These are phyloP conservation scores for Henricia sp. DNA, from an alignment of 53 echinoderm and acorn worm species.

Conservation along the genomic window DNA sequence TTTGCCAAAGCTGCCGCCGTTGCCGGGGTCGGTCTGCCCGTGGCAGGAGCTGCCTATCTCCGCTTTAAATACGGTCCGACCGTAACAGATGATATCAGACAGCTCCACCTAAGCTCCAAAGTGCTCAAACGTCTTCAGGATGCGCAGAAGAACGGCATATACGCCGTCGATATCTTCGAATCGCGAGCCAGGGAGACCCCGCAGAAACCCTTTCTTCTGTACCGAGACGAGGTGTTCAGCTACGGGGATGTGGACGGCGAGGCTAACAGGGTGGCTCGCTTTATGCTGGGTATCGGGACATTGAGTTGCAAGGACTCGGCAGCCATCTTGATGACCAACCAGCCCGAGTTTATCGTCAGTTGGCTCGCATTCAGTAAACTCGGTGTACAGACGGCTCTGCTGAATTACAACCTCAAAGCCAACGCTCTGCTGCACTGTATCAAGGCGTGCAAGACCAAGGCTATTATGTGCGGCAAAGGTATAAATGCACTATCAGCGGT, in stretches of 20 bases:
- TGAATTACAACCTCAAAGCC: conserved; percentile 77
- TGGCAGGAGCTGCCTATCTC: conserved; percentile 37
- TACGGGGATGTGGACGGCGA: conserved; percentile 64
- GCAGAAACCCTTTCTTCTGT: conserved; percentile 68
- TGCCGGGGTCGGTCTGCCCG: conserved; percentile 30
- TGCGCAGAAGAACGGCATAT: conserved; percentile 11
- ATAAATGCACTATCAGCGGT: not conserved
- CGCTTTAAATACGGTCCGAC: conserved; percentile 60
- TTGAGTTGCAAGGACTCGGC: conserved; percentile 60
- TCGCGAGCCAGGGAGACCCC: conserved; percentile 45
- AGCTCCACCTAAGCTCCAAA: conserved; percentile 6
- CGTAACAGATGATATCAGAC: conserved; percentile 5
- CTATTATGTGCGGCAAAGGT: conserved; percentile 78
- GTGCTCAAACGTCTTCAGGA: conserved; percentile 6
- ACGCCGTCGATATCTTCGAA: conserved; percentile 68
- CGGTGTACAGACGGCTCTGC: conserved; percentile 61
- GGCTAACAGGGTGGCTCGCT: conserved; percentile 69
- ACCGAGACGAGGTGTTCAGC: conserved; percentile 53
- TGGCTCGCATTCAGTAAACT: conserved; percentile 74
- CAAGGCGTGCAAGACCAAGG: conserved; percentile 59
- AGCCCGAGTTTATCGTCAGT: conserved; percentile 66
- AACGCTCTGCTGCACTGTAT: conserved; percentile 78
- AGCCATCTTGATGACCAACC: conserved; percentile 73
- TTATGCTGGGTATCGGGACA: conserved; percentile 45
- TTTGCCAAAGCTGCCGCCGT: conserved; percentile 27